Base-by-base conservation (phyloP, 2,797 vertebrate genomes). In the Epinephelus awoara region DNA sequence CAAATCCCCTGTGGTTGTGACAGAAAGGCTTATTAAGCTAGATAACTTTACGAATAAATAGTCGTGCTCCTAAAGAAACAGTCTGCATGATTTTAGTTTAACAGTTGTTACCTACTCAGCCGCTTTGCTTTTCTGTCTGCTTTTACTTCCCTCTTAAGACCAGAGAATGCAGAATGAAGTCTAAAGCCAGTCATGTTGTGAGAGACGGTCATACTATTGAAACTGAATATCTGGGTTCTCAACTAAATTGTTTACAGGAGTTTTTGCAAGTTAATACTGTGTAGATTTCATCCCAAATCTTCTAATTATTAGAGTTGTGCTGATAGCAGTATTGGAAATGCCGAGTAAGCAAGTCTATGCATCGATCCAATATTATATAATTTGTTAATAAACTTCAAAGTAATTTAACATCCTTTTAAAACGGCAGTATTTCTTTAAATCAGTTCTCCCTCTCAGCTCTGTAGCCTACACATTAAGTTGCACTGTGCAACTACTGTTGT, bases 141-240 rank as follows among this genome's bases (percentile, higher is more conserved):
- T 68, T 82, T 79, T 77, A 76, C 72, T 83, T 85, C 83, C 79
- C n/a, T 71, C 9, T 83, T 17, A 61, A 50, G 38, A 61, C 3
- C 47, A 79, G 47, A 50, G 12, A 27, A 47, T 69, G 50, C 23
- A 66, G 57, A 51, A 51, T 63, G 13, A 73, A 52, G 27, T 79
- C 19, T 42, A 21, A 80, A 72, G 2, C 46, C 34, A 71, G 46
- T 23, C 19, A 7, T 23, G 18, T n/a, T 17, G 15, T 40, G 9
- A 17, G 58, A 34, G 0, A 47, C 4, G 18, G 3, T 62, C 12
- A 46, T 27, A 27, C 1, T n/a, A 42, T 18, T 55, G 9, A 47
- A 71, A 42, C 18, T 1, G 62, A 27, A 34, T 18, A 44, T 59
- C 50, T 57, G 1, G 0, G 0, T 47, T 72, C 17, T 63, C 17